These are phyloP conservation scores for Noctilio leporinus DNA, from an alignment of 2,113 vertebrate species.

Conservation along the genomic window DNA sequence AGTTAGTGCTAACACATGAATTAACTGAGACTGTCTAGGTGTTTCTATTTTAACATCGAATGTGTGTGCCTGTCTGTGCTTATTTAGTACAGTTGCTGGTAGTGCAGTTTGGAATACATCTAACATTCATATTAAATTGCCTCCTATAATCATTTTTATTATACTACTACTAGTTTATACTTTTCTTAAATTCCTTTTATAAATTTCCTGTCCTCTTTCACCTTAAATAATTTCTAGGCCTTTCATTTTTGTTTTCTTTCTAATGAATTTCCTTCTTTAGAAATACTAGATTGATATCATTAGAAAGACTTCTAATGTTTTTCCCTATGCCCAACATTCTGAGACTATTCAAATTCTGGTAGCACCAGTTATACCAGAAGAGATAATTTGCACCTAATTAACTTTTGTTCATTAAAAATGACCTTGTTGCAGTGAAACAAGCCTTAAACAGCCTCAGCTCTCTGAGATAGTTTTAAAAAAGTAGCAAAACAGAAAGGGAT, in stretches of 20 bases:
- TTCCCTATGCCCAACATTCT: neutral
- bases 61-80: neutral
- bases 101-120: neutral
- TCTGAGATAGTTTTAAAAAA: neutral
- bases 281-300: neutral
- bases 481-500: neutral
- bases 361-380: slow-evolving; percentile 16
- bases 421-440: slow-evolving; percentile 26
- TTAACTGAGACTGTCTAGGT: neutral
- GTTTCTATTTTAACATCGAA: neutral
- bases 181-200: neutral
- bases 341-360: slow-evolving; percentile 15
- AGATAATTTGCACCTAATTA: slow-evolving; percentile 51
- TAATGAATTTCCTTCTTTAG: slow-evolving; percentile 23
- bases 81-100: neutral
- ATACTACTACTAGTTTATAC: neutral
- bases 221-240: neutral
- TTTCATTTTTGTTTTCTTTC: slow-evolving; percentile 2
- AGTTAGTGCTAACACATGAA: neutral
- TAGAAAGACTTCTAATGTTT: neutral
- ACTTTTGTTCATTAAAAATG: slow-evolving; percentile 63
- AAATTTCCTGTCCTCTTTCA: neutral
- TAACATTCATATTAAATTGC: neutral
- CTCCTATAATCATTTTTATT: neutral
- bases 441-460: neutral